phyloP scores from a whole-genome alignment of 2,797 vertebrate species.

The Etheostoma nigrum region DNA sequence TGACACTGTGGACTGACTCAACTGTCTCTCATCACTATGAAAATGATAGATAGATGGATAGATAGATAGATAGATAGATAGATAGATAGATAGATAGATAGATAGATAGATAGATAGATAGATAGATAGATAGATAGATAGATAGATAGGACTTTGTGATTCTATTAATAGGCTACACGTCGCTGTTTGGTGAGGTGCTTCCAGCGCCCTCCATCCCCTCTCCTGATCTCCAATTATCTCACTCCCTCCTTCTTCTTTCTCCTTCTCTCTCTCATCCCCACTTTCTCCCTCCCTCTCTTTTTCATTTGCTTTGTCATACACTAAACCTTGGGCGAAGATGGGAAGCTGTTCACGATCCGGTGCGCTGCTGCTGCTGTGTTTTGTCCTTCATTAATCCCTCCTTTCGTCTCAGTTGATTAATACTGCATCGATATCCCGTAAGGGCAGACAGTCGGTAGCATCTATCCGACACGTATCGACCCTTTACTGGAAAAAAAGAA shows the following conservation, averaged over 20 bases:
- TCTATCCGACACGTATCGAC: constrained; percentile 49
- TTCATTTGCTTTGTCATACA: constrained; percentile 22
- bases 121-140: too few relatives aligned
- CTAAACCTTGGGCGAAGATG: constrained; percentile 41
- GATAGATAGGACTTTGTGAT: constrained; percentile 21
- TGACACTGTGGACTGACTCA: constrained; percentile 37
- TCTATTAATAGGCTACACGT: constrained; percentile 27
- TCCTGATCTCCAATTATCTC: constrained; percentile 38
- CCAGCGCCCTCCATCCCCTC: constrained; percentile 44
- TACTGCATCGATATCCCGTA: constrained; percentile 63
- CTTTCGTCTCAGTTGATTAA: constrained; percentile 52
- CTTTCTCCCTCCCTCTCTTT: constrained; percentile 12
- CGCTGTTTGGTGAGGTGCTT: constrained; percentile 53
- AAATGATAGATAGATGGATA: constrained; percentile 16
- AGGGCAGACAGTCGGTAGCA: constrained; percentile 28
- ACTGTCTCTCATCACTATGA: constrained; percentile 34
- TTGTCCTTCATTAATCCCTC: constrained; percentile 44
- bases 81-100: constrained; percentile 36
- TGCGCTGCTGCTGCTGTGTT: constrained; percentile 43
- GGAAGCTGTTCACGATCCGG: constrained; percentile 45
- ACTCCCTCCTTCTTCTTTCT: constrained; percentile 15
- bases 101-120: constrained; percentile 40
- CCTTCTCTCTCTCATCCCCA: neutral
- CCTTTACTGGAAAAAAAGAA: constrained; percentile 62
- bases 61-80: constrained; percentile 25